Percentiles rank a stretch among this genome's conserved stretches.
phyloP scores from a whole-genome alignment of 2,113 vertebrate genomes.

The Stegostoma tigrinum region DNA sequence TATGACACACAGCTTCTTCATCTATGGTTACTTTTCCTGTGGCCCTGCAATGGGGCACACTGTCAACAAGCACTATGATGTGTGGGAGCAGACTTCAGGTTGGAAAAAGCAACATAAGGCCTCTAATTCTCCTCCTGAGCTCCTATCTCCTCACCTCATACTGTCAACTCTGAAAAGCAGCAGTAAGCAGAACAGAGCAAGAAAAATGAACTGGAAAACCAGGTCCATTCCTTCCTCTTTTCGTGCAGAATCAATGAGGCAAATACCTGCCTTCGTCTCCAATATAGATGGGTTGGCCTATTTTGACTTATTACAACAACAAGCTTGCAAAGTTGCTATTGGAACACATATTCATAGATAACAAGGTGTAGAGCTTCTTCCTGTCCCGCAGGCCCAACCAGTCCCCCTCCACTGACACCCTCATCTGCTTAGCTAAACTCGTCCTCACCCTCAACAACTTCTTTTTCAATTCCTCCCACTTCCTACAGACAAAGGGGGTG shows the following conservation, averaged over 20 bases:
- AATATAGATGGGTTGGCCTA: not conserved
- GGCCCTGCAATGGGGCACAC: not conserved
- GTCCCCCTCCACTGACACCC: no score
- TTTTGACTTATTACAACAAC: not conserved
- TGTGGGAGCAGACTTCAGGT: not conserved
- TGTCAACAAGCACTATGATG: not conserved
- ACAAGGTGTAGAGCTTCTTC: no score
- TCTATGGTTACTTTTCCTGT: not conserved
- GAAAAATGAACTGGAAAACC: not conserved
- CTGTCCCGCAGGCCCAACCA: no score
- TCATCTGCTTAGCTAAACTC: no score
- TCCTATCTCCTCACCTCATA: not conserved
- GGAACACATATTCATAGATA: no score
- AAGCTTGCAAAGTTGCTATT: not conserved
- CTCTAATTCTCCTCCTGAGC: not conserved
- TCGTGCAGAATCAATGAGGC: not conserved
- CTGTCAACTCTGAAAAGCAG: not conserved
- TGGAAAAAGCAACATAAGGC: not conserved
- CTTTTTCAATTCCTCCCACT: no score
- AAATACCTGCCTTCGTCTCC: not conserved
- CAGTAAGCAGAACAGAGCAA: not conserved
- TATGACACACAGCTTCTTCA: not conserved
- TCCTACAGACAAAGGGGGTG: no score
- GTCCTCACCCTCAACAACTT: no score
- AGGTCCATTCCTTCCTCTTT: not conserved